phyloP scores from a whole-genome alignment of 2,888 invertebrate genomes.

The Drosophila maculinotata region DNA sequence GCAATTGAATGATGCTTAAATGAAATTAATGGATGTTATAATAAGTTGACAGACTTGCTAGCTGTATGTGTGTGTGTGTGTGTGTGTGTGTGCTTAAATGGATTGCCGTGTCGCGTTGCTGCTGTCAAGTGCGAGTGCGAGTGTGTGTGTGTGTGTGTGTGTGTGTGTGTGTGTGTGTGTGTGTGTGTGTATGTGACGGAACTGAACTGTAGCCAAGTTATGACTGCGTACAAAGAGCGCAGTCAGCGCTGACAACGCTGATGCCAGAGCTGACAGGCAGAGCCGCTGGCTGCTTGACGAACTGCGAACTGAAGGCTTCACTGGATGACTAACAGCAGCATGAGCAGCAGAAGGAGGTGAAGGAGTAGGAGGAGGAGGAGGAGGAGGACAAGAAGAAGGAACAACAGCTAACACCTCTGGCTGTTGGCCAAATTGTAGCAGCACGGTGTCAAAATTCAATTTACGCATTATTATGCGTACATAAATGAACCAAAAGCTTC shows the following conservation, averaged over 20 bases:
- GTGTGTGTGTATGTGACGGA: neutral
- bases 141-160: no score
- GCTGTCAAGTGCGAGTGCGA: no score
- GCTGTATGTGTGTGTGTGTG: neutral
- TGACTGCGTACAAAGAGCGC: neutral
- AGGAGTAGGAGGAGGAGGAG: neutral
- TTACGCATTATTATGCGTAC: constrained; percentile 68
- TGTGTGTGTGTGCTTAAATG: constrained; percentile 17
- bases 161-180: neutral
- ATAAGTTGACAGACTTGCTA: constrained; percentile 78
- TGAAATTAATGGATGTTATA: constrained; percentile 82
- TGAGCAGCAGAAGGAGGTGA: neutral
- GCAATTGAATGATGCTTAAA: constrained; percentile 82
- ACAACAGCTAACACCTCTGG: constrained; percentile 34
- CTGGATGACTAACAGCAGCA: constrained; percentile 8
- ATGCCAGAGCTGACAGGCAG: constrained; percentile 41
- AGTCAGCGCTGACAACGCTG: constrained; percentile 13
- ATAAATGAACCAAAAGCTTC: constrained; percentile 39
- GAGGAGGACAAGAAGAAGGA: no score
- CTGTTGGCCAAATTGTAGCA: constrained; percentile 41
- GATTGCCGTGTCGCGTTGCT: constrained; percentile 4
- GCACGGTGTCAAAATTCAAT: constrained; percentile 78
- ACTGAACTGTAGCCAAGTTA: neutral
- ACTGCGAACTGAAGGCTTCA: constrained; percentile 21
- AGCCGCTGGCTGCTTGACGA: constrained; percentile 24